Base-by-base conservation (phyloP, 2,113 vertebrate genomes). In the Macrotis lagotis region DNA sequence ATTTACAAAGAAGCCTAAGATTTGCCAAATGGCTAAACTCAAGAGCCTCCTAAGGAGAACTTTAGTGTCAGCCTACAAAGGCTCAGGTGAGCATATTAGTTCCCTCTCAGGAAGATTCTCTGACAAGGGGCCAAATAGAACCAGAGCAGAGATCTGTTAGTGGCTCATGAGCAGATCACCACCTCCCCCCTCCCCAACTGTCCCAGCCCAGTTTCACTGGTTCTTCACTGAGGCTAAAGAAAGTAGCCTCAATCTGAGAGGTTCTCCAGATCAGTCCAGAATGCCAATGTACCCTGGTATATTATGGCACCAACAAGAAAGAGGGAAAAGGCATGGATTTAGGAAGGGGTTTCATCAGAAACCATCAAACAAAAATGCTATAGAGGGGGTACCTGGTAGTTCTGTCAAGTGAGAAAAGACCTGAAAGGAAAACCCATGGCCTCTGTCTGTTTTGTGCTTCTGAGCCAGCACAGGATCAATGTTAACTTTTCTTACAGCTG, bases 381-480 rank as follows among this genome's bases (percentile, higher is more conserved):
- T 52, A 83, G 50, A 90, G 9, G 25, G 51, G 50, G 14, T 25
- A 37, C 52, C 53, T 9, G 8, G 88, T 50, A 94, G 92, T 8
- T 88, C 37, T 92, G 50, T 19, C 74, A 90, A 66, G 48, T 25
- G 14, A 10, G 48, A 51, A 93, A 91, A 37, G 44, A 90, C 22
- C 90, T 55, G 37, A 14, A 22, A 25, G 48, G 59, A 93, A 88
- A 88, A 88, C 16, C 16, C 22, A 11, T 16, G 93, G n/a, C 88
- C 50, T 50, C 25, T 1, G 25, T 1, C 5, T 5, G 74, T 66
- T 74, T 10, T 59, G 59, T 25, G 5, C 37, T 90, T n/a, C 47
- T 94, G 92, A 90, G 50, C 50, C n/a, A 88, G 26, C 47, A 12
- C 44, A 51, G 51, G 49, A 90, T 91, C 91, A 94, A 92, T 22